Conservation (phyloP, 2,113 vertebrate species). For the Pseudonaja textilis region DNA sequence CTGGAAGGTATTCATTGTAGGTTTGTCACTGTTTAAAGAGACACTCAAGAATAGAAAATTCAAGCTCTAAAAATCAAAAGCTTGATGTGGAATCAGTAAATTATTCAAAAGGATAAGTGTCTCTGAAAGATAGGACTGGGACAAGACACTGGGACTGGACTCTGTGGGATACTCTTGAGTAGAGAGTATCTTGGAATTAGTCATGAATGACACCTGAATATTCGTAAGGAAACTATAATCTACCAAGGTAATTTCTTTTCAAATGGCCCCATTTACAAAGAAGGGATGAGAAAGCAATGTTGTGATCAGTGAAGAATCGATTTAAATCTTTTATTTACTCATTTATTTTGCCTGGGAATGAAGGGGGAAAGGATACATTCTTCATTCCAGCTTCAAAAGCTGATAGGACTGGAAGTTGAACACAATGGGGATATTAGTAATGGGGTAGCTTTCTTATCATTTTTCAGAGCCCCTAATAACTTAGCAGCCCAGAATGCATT, state of each 20-base stretch:
- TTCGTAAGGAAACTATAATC: no score
- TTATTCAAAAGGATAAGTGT: not conserved
- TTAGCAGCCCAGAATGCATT: not conserved
- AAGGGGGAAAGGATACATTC: not conserved
- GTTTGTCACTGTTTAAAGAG: constrained; percentile 54
- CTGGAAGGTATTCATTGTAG: constrained; percentile 57
- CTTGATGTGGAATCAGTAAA: constrained; percentile 42
- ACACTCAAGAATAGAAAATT: constrained; percentile 39
- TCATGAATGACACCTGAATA: no score
- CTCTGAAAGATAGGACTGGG: not conserved
- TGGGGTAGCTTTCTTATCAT: not conserved
- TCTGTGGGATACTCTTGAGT: not conserved
- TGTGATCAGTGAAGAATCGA: not conserved
- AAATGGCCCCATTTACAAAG: not conserved
- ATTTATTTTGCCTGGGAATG: not conserved
- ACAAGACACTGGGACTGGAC: not conserved
- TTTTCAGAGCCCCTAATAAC: not conserved
- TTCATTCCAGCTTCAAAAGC: not conserved
- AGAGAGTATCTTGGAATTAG: not conserved
- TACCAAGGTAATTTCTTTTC: not conserved
- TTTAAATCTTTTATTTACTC: not conserved
- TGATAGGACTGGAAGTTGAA: not conserved
- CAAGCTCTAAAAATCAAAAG: constrained; percentile 49
- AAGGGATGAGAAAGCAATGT: not conserved
- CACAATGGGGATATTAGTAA: not conserved